Evolutionary conservation across 1,140 invertebrate genomes (phyloP).

Genomic region (Hermatobates lingyangjiaoensis): DNA sequence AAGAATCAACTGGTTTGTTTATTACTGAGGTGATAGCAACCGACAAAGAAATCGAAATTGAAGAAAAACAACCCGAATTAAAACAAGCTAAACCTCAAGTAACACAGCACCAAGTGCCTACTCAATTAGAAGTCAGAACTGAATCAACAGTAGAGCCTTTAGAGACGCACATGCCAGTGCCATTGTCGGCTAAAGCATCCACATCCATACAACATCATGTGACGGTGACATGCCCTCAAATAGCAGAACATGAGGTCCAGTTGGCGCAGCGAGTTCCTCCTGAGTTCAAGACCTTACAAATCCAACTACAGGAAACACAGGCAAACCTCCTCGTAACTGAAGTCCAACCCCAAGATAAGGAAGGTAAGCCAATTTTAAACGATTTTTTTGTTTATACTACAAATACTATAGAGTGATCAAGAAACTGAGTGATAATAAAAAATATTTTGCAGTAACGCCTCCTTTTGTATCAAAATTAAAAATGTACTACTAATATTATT

Average conservation of each 20-base stretch:
- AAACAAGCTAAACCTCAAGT: constrained; percentile 21
- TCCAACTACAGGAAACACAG: constrained; percentile 17
- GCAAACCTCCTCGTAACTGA: constrained; percentile 24
- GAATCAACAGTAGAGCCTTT: constrained; percentile 23
- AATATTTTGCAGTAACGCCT: too few relatives aligned
- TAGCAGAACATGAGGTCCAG: constrained; percentile 28
- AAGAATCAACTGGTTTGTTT: constrained; percentile 26
- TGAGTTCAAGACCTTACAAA: constrained; percentile 14
- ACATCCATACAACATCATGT: constrained; percentile 27
- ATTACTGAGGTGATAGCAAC: constrained; percentile 28
- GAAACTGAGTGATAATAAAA: too few relatives aligned
- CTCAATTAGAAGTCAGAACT: constrained; percentile 25
- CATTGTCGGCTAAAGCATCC: constrained; percentile 22
- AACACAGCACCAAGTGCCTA: constrained; percentile 22
- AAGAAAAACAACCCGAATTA: constrained; percentile 21
- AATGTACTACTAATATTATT: too few relatives aligned
- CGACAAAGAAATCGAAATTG: constrained; percentile 22
- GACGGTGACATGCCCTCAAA: constrained; percentile 29
- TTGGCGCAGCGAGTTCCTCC: constrained; percentile 24
- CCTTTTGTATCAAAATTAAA: too few relatives aligned
- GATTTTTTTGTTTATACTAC: too few relatives aligned
- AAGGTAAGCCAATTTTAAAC: constrained; percentile 31
- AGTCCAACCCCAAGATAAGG: constrained; percentile 26
- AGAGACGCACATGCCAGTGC: constrained; percentile 18
- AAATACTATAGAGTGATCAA: too few relatives aligned